Conservation (phyloP, 64 coral and sea anemone genomes). For the Montipora capricornis region DNA sequence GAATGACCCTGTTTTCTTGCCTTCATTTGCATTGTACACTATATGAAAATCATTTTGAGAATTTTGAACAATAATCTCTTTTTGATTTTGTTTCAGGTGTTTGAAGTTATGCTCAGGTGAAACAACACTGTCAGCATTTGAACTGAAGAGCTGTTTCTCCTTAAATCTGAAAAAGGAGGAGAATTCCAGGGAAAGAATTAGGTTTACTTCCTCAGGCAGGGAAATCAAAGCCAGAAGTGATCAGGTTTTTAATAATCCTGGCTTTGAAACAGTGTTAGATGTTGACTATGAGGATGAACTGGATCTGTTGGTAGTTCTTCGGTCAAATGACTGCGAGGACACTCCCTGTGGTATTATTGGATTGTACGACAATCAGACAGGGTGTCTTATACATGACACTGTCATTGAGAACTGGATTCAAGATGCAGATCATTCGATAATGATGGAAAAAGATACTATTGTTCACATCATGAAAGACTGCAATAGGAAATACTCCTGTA, state of each 20-base stretch:
- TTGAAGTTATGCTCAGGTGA: conserved; percentile 42
- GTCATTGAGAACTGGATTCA: conserved; percentile 64
- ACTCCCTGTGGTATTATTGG: conserved; percentile 70
- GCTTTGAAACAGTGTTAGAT: conserved; percentile 81
- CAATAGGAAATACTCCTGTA: conserved; percentile 71
- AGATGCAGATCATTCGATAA: conserved; percentile 86
- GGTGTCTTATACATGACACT: conserved; percentile 67
- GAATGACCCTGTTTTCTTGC: no score
- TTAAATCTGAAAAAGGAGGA: conserved; percentile 1
- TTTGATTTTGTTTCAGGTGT: conserved; percentile 54
- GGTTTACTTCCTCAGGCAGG: conserved; percentile 82
- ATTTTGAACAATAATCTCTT: neutral
- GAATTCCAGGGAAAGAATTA: neutral
- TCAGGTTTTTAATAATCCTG: conserved; percentile 48
- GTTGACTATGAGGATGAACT: conserved; percentile 94
- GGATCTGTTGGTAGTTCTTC: conserved; percentile 80
- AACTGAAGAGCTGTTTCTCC: conserved; percentile 26
- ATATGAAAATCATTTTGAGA: no score
- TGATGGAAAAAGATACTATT: conserved; percentile 90
- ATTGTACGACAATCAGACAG: conserved; percentile 91
- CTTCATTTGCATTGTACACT: no score
- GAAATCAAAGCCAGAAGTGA: conserved; percentile 64
- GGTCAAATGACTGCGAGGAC: conserved; percentile 37
- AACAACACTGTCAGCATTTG: conserved; percentile 1
- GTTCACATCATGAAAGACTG: conserved; percentile 77